Evolutionary conservation across 2,888 invertebrate genomes (phyloP), one percentile per base, ranked within the genome.

Genomic region (Melanostoma mellinum): DNA sequence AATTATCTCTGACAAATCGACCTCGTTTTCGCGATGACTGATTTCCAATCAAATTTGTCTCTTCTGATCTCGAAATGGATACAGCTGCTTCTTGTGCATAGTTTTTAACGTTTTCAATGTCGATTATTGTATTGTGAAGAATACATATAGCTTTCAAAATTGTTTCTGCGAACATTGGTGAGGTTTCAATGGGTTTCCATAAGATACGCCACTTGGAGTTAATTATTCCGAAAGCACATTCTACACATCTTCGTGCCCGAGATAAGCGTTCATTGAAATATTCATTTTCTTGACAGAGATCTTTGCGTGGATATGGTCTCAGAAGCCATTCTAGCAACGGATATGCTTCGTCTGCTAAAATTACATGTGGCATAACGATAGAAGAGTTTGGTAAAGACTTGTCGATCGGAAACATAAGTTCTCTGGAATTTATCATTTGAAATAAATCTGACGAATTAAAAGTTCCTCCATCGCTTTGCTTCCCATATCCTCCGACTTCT

Each of bases 161-260:
- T 20, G 20, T 20, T 20, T 20, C 20, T 20, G 20, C 20, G 20
- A 20, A 20, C 20, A 20, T 20, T 20, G 20, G 20, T 20, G 20
- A 20, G 20, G 20, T 20, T 20, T 20, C 20, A 61, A 44, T 61
- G 32, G 61, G 61, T 42, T 44, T 44, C 46, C 61, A 61, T 46
- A 61, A 61, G 9, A 61, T 20, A 44, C 61, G 20, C 61, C 20
- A 20, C 20, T n/a, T n/a, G n/a, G n/a, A n/a, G n/a, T n/a, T n/a
- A n/a, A n/a, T n/a, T n/a, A n/a, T n/a, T n/a, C 0, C 79, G 53
- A 85, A 76, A 8, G 71, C 71, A 56, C 56, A 75, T 53, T 80
- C 75, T 1, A 79, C 55, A 6, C 73, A 60, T 52, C 71, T 63
- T 56, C 72, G 20, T 38, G 73, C 55, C 8, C 73, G 44, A 6